phyloP scores from a whole-genome alignment of 2,113 vertebrate genomes.

The Chaetodon trifascialis region DNA sequence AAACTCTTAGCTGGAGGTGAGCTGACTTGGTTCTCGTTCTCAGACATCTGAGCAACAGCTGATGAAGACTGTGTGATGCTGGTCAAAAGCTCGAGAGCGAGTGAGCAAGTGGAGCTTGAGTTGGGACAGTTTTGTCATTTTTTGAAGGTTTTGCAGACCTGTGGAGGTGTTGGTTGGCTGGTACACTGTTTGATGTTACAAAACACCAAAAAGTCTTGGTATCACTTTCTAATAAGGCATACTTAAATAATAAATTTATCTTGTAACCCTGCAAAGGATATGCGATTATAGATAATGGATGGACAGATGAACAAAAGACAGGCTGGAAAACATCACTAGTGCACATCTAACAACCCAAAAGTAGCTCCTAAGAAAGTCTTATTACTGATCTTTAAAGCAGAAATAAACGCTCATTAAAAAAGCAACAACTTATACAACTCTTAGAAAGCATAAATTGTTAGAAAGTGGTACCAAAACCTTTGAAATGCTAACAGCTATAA shows the following conservation, averaged over 20 bases:
- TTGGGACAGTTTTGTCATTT: background rate
- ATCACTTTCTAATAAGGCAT: constrained; percentile 15
- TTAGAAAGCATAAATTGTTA: background rate
- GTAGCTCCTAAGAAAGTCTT: background rate
- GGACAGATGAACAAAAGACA: too few species aligned
- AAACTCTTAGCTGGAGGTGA: background rate
- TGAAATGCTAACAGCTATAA: constrained; percentile 9
- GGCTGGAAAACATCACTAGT: background rate
- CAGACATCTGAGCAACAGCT: background rate
- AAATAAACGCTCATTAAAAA: background rate
- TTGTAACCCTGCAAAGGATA: background rate
- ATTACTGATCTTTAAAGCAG: background rate
- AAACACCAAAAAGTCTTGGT: background rate
- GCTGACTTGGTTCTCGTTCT: background rate
- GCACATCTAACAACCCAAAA: background rate
- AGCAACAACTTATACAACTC: background rate
- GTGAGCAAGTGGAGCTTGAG: background rate
- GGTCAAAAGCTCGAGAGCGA: background rate
- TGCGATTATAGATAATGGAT: background rate
- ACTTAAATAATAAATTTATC: constrained; percentile 2
- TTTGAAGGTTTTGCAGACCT: too few species aligned
- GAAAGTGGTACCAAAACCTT: constrained; percentile 18
- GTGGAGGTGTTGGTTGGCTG: background rate
- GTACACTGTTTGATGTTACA: background rate
- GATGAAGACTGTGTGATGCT: background rate